Evolutionary conservation across 2,113 vertebrate species (phyloP).

Genomic region (Mirounga angustirostris): DNA sequence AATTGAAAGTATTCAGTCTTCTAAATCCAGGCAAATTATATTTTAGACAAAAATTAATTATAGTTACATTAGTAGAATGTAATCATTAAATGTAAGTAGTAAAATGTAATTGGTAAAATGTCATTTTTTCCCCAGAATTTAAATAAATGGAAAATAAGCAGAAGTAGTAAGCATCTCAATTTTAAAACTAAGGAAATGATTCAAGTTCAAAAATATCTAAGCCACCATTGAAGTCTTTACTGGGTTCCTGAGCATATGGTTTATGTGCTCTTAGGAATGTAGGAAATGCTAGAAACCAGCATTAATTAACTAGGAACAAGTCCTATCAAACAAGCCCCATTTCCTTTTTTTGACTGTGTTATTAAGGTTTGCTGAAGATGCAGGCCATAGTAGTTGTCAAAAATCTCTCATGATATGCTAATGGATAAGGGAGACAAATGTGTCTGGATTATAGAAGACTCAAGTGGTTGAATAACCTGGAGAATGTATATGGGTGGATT

Average conservation of each 20-base stretch:
- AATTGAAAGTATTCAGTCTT: slow-evolving; percentile 1
- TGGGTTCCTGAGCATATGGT: slow-evolving; percentile 28
- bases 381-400: slow-evolving; percentile 20
- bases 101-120: neutral
- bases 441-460: slow-evolving; percentile 9
- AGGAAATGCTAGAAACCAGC: slow-evolving; percentile 44
- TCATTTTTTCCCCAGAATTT: neutral
- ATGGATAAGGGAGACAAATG: slow-evolving; percentile 41
- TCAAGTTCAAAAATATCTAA: slow-evolving; percentile 24
- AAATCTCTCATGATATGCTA: slow-evolving; percentile 22
- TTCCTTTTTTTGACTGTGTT: slow-evolving; percentile 47
- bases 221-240: neutral
- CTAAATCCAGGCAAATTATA: neutral
- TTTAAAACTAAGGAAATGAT: slow-evolving; percentile 43
- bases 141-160: neutral
- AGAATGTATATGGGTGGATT: neutral
- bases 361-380: slow-evolving; percentile 46
- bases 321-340: slow-evolving; percentile 33
- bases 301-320: slow-evolving; percentile 48
- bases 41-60: neutral
- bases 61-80: neutral
- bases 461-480: neutral
- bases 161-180: slow-evolving; percentile 28
- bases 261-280: slow-evolving; percentile 53
- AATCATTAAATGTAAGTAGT: neutral